Evolutionary conservation across 2,113 vertebrate genomes (phyloP).

Genomic region (Motacilla alba): DNA sequence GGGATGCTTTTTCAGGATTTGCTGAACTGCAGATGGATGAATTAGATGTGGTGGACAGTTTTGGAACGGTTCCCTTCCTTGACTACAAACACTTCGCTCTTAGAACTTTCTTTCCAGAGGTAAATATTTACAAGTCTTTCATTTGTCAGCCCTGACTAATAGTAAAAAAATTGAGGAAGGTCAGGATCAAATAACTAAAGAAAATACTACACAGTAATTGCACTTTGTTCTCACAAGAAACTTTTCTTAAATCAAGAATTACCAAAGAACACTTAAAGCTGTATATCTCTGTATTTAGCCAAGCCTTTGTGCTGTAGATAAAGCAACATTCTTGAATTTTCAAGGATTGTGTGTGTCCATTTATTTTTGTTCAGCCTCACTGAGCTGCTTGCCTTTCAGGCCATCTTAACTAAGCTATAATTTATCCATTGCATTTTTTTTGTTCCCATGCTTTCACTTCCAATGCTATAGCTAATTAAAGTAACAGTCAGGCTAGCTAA

Average conservation of each 20-base stretch:
- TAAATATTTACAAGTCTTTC: constrained; percentile 65
- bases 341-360: background rate
- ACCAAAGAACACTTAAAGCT: background rate
- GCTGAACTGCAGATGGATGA: constrained; percentile 94
- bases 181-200: background rate
- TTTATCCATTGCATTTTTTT: constrained; percentile 40
- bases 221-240: background rate
- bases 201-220: background rate
- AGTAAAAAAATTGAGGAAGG: constrained; percentile 19
- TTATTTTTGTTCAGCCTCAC: background rate
- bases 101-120: constrained; percentile 95
- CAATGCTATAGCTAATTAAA: constrained; percentile 2
- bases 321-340: constrained; percentile 23
- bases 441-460: background rate
- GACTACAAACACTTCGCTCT: constrained; percentile 97
- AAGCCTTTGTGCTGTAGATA: background rate
- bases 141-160: constrained; percentile 41
- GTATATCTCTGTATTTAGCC: background rate
- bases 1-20: constrained; percentile 81
- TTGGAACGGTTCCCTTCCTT: constrained; percentile 90
- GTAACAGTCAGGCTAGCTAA: background rate
- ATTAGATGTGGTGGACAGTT: constrained; percentile 86
- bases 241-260: background rate
- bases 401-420: background rate
- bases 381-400: background rate